Evolutionary conservation across 2,113 vertebrate genomes (phyloP).

Genomic region (Clarias macrocephalus): DNA sequence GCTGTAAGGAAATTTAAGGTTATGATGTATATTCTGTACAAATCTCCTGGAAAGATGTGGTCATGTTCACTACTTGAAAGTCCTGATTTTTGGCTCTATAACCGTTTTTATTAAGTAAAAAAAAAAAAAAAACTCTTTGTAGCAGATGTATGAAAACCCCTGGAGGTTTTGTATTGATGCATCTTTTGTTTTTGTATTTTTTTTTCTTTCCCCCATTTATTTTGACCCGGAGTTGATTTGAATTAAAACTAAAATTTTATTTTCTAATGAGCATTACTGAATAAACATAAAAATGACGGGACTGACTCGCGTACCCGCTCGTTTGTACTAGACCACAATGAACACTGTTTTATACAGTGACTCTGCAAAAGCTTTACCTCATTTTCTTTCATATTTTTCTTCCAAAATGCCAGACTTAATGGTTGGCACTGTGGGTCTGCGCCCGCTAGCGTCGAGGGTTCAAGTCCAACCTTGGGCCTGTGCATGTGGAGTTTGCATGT

Average conservation of each 20-base stretch:
- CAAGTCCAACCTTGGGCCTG: no score
- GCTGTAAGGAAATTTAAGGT: conserved; percentile 72
- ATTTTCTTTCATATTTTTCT: no score
- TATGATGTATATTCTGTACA: conserved; percentile 75
- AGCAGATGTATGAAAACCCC: conserved; percentile 72
- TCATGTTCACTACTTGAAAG: conserved; percentile 78
- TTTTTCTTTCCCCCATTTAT: conserved; percentile 65
- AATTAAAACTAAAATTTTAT: conserved; percentile 71
- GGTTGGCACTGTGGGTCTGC: no score
- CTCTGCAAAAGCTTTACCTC: neutral
- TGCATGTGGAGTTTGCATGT: no score
- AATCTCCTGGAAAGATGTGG: conserved; percentile 68
- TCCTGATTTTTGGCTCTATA: conserved; percentile 72
- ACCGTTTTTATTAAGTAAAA: conserved; percentile 71
- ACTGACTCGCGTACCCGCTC: neutral
- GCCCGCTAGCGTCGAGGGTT: no score
- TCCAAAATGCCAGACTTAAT: no score
- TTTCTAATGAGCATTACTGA: conserved; percentile 75
- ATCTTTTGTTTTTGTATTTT: conserved; percentile 58
- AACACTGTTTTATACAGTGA: neutral
- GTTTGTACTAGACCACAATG: neutral
- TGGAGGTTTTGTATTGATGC: conserved; percentile 73
- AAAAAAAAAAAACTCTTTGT: conserved; percentile 59
- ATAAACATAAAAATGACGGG: conserved; percentile 69
- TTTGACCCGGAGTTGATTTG: conserved; percentile 71